Percentiles rank a stretch among this genome's conserved stretches.
Conservation (phyloP, 2,797 vertebrate genomes). For the Aulostomus chinensis region DNA sequence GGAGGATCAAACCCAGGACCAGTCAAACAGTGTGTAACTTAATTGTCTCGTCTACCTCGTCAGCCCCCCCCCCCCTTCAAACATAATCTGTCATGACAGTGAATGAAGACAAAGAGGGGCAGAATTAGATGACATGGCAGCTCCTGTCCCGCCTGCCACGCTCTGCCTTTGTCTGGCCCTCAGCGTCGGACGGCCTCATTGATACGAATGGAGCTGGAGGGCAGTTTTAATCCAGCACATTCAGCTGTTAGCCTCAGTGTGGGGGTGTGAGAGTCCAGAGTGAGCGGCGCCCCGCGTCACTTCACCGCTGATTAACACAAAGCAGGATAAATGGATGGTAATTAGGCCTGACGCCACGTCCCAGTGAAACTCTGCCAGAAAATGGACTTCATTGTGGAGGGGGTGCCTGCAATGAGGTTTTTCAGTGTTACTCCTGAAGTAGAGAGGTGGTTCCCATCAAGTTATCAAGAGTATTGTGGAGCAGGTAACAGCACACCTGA, state of each 20-base stretch:
- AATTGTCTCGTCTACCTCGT: constrained; percentile 27
- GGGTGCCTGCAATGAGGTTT: too few species aligned
- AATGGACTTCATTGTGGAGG: too few species aligned
- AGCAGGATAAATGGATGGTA: constrained; percentile 45
- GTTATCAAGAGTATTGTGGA: too few species aligned
- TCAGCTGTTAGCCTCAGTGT: background rate
- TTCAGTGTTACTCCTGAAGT: too few species aligned
- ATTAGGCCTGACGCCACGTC: constrained; percentile 14
- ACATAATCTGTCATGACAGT: constrained; percentile 41
- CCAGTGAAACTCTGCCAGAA: too few species aligned
- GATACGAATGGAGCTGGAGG: constrained; percentile 30
- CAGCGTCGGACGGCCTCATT: constrained; percentile 39
- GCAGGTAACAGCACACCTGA: too few species aligned
- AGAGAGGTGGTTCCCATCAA: too few species aligned
- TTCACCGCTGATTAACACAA: constrained; percentile 34
- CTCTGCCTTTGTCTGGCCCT: constrained; percentile 30
- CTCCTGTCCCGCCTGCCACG: constrained; percentile 32
- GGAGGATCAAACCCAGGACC: constrained; percentile 6
- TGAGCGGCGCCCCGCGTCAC: constrained; percentile 5
- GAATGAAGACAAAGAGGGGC: constrained; percentile 59
- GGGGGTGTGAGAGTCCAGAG: constrained; percentile 14
- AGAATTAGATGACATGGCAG: constrained; percentile 56
- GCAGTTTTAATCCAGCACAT: constrained; percentile 36
- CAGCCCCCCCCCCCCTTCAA: constrained; percentile 5
- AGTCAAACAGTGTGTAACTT: constrained; percentile 31